These are phyloP conservation scores for Hemitrygon akajei DNA, from an alignment of 2,797 vertebrate genomes.

Conservation along the genomic window DNA sequence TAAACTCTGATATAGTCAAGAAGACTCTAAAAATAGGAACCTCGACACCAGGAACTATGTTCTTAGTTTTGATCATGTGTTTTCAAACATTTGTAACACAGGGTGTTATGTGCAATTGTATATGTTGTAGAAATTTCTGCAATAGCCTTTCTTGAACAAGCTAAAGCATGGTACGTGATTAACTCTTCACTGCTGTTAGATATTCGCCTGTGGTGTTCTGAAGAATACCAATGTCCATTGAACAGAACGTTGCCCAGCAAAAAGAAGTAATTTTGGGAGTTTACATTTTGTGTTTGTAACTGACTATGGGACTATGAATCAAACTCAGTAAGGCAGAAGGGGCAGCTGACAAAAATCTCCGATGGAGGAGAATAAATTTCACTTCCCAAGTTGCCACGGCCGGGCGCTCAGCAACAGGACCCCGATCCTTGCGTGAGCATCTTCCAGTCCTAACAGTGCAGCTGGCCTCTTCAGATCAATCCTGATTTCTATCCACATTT, in stretches of 20 bases:
- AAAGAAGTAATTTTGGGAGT: constrained; percentile 26
- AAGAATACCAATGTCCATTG: constrained; percentile 55
- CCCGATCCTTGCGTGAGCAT: neutral
- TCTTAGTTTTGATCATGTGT: constrained; percentile 78
- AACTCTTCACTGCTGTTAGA: constrained; percentile 58
- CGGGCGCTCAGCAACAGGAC: neutral
- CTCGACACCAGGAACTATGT: constrained; percentile 67
- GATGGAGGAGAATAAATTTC: neutral
- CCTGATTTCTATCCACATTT: constrained; percentile 29
- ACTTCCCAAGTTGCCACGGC: neutral
- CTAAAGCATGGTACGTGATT: constrained; percentile 73
- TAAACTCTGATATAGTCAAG: constrained; percentile 76
- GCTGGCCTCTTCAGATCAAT: neutral
- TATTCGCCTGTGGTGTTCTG: constrained; percentile 60
- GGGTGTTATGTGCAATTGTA: constrained; percentile 74
- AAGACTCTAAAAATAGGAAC: constrained; percentile 87
- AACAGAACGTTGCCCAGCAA: constrained; percentile 52
- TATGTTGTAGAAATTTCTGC: constrained; percentile 81
- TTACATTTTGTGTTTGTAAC: constrained; percentile 26
- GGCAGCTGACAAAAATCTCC: constrained; percentile 9
- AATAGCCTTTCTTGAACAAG: constrained; percentile 75
- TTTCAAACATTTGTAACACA: constrained; percentile 68
- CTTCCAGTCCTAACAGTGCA: neutral
- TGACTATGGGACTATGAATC: neutral
- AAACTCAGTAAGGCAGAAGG: neutral